A percentile compares a stretch with the other conserved stretches of the same genome.
These are phyloP conservation scores for Chiloscyllium punctatum DNA, from an alignment of 2,797 vertebrate genomes.

Conservation along the genomic window DNA sequence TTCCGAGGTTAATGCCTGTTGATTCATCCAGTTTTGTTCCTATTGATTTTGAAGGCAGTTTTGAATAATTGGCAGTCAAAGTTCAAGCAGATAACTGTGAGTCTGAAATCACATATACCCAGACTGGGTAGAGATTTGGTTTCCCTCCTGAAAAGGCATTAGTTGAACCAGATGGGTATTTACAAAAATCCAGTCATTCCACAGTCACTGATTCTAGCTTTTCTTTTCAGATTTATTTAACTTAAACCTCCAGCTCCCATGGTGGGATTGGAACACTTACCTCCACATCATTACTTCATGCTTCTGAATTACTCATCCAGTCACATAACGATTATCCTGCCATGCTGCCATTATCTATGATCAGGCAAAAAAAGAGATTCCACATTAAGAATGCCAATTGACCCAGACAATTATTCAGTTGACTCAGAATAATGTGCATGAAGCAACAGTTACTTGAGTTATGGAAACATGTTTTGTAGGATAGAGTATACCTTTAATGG, in stretches of 20 bases:
- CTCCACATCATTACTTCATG: neutral
- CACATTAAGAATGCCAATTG: neutral
- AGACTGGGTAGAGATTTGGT: neutral
- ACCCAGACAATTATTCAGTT: neutral
- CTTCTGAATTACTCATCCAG: neutral
- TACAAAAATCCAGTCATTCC: neutral
- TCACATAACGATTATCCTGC: neutral
- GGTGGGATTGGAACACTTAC: neutral
- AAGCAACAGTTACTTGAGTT: neutral
- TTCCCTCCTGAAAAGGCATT: neutral
- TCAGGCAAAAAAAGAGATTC: neutral
- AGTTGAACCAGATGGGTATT: neutral
- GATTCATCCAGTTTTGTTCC: neutral
- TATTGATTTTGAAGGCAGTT: neutral
- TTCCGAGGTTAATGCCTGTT: neutral
- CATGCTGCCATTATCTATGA: neutral
- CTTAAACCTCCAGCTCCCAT: neutral
- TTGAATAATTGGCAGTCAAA: neutral
- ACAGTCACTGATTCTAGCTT: neutral
- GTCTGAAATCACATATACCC: neutral
- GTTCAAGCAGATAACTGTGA: neutral
- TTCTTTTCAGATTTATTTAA: neutral
- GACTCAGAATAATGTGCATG: neutral
- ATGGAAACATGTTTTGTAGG: neutral
- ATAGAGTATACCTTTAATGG: constrained; percentile 4